Evolutionary conservation across 1,140 invertebrate genomes (phyloP).

Genomic region (Oscheius sp.): DNA sequence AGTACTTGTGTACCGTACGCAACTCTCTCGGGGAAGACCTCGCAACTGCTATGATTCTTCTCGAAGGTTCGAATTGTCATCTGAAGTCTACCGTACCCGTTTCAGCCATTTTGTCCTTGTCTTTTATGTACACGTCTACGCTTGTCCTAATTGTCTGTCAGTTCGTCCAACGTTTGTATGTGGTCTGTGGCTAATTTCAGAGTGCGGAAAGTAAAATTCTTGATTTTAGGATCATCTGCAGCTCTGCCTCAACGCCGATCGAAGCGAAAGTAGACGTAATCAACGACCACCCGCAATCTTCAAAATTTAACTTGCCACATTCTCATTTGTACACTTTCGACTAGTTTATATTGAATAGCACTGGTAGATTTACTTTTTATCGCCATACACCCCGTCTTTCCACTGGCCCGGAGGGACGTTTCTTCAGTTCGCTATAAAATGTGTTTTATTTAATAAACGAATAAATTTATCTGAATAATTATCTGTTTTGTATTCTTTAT

Average conservation of each 20-base stretch:
- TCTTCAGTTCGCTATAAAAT: background rate
- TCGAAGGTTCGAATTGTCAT: constrained; percentile 43
- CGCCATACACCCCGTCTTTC: background rate
- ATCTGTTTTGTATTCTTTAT: no score
- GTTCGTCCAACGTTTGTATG: constrained; percentile 2
- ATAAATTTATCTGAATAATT: no score
- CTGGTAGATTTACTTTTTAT: background rate
- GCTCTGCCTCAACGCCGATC: constrained; percentile 40
- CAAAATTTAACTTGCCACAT: background rate
- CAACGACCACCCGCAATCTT: background rate
- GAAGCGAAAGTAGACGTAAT: constrained; percentile 18
- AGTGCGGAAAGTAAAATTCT: background rate
- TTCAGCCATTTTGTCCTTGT: background rate
- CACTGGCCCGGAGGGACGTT: background rate
- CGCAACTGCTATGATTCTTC: constrained; percentile 47
- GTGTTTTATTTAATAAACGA: no score
- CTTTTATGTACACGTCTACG: background rate
- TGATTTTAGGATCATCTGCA: constrained; percentile 39
- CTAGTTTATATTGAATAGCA: background rate
- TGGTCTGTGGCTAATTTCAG: constrained; percentile 3
- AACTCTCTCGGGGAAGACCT: constrained; percentile 54
- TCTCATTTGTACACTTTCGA: constrained; percentile 2
- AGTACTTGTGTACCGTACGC: constrained; percentile 53
- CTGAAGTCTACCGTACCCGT: background rate
- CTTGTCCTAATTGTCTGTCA: background rate